These are phyloP conservation scores for Pelodytes ibericus DNA, from an alignment of 2,797 vertebrate species.

Conservation along the genomic window DNA sequence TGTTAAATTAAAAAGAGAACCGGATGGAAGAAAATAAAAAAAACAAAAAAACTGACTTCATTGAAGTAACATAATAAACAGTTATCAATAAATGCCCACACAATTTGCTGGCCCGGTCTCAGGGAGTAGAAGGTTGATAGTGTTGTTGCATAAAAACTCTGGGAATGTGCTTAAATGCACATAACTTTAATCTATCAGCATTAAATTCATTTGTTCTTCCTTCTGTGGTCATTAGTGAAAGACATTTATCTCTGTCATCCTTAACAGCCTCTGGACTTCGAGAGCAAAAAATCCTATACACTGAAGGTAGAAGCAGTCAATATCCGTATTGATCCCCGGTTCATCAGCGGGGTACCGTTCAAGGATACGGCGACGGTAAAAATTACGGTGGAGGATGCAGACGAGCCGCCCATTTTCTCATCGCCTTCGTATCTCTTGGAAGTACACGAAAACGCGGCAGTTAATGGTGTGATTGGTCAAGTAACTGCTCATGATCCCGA, in stretches of 20 bases:
- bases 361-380: slow-evolving; percentile 94
- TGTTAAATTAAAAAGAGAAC: slow-evolving; percentile 64
- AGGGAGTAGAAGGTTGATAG: slow-evolving; percentile 52
- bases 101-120: slow-evolving; percentile 61
- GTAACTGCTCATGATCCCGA: slow-evolving; percentile 92
- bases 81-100: slow-evolving; percentile 62
- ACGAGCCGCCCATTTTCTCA: slow-evolving; percentile 92
- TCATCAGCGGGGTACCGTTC: slow-evolving; percentile 82
- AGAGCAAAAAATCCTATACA: slow-evolving; percentile 89
- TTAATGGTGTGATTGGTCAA: slow-evolving; percentile 89
- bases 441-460: slow-evolving; percentile 89
- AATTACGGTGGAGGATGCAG: slow-evolving; percentile 88
- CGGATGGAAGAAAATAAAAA: slow-evolving; percentile 13
- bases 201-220: slow-evolving; percentile 66
- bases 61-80: slow-evolving; percentile 64
- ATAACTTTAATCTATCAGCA: slow-evolving; percentile 68
- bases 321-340: slow-evolving; percentile 81
- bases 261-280: slow-evolving; percentile 90
- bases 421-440: slow-evolving; percentile 86
- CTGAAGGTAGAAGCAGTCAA: slow-evolving; percentile 94
- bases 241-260: slow-evolving; percentile 71
- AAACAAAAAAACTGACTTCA: slow-evolving; percentile 61
- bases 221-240: slow-evolving; percentile 70
- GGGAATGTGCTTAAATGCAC: slow-evolving; percentile 60
- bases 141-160: slow-evolving; percentile 64